Conservation (phyloP, 2,888 invertebrate species). For the Chironomus tentans region DNA sequence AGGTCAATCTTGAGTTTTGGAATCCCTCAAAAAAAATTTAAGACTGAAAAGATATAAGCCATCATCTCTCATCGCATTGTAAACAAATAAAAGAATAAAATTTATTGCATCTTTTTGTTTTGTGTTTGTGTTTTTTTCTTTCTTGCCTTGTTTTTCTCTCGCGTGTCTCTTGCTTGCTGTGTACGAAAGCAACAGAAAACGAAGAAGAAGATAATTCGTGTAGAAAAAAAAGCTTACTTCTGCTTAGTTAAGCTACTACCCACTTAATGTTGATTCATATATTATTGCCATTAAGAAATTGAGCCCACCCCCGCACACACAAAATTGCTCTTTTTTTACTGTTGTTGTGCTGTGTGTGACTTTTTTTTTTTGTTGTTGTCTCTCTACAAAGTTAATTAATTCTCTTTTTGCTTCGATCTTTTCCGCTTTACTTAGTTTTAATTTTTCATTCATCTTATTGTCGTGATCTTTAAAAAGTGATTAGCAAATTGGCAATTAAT, state of each 20-base stretch:
- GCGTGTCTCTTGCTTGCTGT: not conserved
- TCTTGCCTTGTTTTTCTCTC: not conserved
- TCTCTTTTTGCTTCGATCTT: not conserved
- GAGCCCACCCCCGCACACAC: conserved; percentile 14
- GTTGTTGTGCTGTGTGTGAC: not conserved
- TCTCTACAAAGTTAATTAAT: not conserved
- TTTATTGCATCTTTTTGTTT: conserved; percentile 25
- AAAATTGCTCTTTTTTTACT: too few relatives aligned
- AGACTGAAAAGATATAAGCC: not conserved
- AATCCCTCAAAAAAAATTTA: not conserved
- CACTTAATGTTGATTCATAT: conserved; percentile 1
- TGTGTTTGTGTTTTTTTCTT: conserved; percentile 6
- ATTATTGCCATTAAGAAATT: conserved; percentile 11
- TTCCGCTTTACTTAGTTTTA: not conserved
- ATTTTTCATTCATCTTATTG: not conserved
- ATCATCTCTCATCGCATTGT: conserved; percentile 9
- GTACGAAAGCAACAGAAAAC: not conserved
- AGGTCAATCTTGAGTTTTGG: not conserved
- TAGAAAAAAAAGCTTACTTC: not conserved
- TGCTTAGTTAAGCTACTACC: conserved; percentile 2
- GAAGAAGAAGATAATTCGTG: not conserved
- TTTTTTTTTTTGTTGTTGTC: not conserved
- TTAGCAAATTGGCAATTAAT: conserved; percentile 26
- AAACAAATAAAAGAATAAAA: conserved; percentile 18
- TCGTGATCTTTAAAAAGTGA: conserved; percentile 3